phyloP scores from a whole-genome alignment of 2,113 vertebrate genomes.

The Stegastes partitus region DNA sequence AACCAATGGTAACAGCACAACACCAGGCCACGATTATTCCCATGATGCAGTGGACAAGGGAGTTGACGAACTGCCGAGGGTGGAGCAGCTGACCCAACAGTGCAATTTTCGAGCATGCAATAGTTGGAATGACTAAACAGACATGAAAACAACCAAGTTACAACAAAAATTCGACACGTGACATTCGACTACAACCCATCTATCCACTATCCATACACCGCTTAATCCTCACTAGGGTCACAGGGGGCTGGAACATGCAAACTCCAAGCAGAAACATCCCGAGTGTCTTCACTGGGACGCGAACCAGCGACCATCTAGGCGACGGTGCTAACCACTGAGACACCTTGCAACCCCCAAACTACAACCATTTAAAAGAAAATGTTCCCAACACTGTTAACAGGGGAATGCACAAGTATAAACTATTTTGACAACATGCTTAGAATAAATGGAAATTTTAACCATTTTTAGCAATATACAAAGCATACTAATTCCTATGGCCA shows the following conservation, averaged over 20 bases:
- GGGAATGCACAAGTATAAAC: neutral
- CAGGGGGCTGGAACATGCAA: no score
- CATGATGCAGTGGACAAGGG: slow-evolving; percentile 88
- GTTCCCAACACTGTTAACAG: no score
- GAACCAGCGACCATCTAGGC: no score
- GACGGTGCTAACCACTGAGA: no score
- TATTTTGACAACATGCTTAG: neutral
- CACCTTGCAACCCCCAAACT: no score
- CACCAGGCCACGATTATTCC: slow-evolving; percentile 93
- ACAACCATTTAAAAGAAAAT: no score
- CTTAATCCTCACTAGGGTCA: no score
- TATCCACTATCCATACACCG: no score
- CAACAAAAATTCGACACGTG: neutral
- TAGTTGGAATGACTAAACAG: slow-evolving; percentile 90
- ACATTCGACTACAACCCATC: no score
- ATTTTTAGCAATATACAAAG: neutral
- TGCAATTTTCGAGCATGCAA: slow-evolving; percentile 93
- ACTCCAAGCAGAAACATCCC: no score
- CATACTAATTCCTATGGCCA: neutral
- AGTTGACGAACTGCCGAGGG: slow-evolving; percentile 91
- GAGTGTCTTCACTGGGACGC: no score
- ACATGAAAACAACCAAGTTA: neutral
- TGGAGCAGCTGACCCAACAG: slow-evolving; percentile 92
- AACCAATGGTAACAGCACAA: slow-evolving; percentile 88
- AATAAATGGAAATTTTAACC: neutral